Conservation (phyloP, 2,113 vertebrate species). For the Rhinogobius similis region DNA sequence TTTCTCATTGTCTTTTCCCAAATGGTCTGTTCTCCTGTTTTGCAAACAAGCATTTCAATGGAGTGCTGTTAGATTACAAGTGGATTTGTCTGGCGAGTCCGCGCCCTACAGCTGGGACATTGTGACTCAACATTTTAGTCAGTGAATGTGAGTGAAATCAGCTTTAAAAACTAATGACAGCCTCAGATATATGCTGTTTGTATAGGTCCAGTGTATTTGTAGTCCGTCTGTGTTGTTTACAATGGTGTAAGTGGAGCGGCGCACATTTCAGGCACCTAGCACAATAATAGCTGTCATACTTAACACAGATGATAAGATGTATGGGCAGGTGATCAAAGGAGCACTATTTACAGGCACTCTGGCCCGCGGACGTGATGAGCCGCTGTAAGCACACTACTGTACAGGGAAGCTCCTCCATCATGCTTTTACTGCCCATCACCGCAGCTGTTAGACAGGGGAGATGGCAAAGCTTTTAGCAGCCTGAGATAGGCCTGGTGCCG, state of each 20-base stretch:
- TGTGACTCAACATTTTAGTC: conserved; percentile 35
- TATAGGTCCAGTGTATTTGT: conserved; percentile 3
- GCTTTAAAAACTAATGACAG: neutral
- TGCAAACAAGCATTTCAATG: conserved; percentile 22
- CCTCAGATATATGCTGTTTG: neutral
- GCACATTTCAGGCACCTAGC: conserved; percentile 44
- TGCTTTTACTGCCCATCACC: conserved; percentile 74
- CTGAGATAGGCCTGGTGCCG: conserved; percentile 65
- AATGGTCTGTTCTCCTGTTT: conserved; percentile 26
- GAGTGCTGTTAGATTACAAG: conserved; percentile 21
- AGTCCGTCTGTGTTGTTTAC: conserved; percentile 34
- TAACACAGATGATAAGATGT: conserved; percentile 68
- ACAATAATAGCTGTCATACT: conserved; percentile 66
- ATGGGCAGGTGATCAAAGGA: conserved; percentile 72
- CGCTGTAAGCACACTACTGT: conserved; percentile 69
- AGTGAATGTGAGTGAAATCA: conserved; percentile 17
- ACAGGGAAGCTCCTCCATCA: conserved; percentile 69
- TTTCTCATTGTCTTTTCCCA: conserved; percentile 40
- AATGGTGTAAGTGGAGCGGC: conserved; percentile 45
- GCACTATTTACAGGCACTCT: conserved; percentile 73
- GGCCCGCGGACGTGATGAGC: conserved; percentile 64
- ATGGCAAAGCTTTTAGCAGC: conserved; percentile 73
- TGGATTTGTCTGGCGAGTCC: conserved; percentile 17
- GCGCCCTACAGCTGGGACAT: conserved; percentile 29
- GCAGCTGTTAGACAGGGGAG: conserved; percentile 67